Conservation (phyloP, 1,140 invertebrate species). For the Spodoptera frugiperda region DNA sequence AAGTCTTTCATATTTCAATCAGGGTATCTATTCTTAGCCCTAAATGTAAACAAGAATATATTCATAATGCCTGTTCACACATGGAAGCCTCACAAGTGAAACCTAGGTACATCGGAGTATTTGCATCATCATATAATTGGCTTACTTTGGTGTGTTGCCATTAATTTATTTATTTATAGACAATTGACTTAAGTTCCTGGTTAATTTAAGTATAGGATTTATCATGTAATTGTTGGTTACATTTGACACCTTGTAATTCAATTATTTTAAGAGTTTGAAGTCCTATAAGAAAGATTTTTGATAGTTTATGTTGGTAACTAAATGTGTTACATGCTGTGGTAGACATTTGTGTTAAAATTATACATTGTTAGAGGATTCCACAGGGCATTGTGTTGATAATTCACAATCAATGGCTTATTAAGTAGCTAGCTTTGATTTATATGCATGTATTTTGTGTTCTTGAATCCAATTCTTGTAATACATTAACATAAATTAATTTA, state of each 20-base stretch:
- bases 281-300: too few species aligned
- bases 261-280: neutral
- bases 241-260: neutral
- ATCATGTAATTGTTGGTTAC: neutral
- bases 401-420: too few species aligned
- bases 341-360: too few species aligned
- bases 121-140: slow-evolving; percentile 42
- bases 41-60: neutral
- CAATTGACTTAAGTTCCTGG: slow-evolving; percentile 54
- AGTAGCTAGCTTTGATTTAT: too few species aligned
- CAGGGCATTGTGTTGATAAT: too few species aligned
- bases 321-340: too few species aligned
- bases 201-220: slow-evolving; percentile 24
- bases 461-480: too few species aligned
- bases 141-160: slow-evolving; percentile 28
- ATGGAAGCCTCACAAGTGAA: slow-evolving; percentile 27
- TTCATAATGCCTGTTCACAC: slow-evolving; percentile 15
- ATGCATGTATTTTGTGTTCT: too few species aligned
- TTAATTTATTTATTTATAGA: slow-evolving; percentile 58
- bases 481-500: too few species aligned
- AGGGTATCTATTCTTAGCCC: neutral
- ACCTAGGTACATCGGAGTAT: slow-evolving; percentile 4
- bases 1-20: too few species aligned
- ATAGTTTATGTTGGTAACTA: too few species aligned
- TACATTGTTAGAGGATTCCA: too few species aligned